These are phyloP conservation scores for Drosophila albomicans DNA, from an alignment of 1,140 invertebrate genomes.

Conservation along the genomic window DNA sequence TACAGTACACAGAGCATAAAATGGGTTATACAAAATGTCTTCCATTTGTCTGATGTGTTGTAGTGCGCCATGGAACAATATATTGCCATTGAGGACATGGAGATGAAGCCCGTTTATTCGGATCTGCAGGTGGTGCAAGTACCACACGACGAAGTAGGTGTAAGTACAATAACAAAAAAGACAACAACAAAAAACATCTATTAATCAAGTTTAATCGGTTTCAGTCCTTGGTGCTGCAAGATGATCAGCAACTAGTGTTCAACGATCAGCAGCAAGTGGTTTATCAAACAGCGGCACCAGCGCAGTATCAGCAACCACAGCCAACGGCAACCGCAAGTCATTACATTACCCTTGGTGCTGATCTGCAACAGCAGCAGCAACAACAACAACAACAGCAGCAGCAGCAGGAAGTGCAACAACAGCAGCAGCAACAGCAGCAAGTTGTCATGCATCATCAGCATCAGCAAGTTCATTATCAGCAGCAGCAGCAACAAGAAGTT, in stretches of 20 bases:
- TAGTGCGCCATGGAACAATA: constrained; percentile 68
- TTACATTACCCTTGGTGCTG: constrained; percentile 69
- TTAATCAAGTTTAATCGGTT: constrained; percentile 24
- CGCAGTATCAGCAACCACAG: constrained; percentile 69
- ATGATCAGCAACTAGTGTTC: constrained; percentile 76
- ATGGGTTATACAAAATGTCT: constrained; percentile 9
- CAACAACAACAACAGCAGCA: constrained; percentile 75
- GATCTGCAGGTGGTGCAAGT: constrained; percentile 81
- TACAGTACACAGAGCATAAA: neutral
- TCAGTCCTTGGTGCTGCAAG: constrained; percentile 71
- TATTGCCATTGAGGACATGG: constrained; percentile 63
- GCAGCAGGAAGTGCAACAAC: constrained; percentile 63
- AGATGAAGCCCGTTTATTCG: constrained; percentile 69
- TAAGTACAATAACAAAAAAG: constrained; percentile 48
- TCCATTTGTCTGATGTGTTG: neutral
- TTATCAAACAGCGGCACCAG: constrained; percentile 71
- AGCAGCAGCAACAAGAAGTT: constrained; percentile 53
- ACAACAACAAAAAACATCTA: constrained; percentile 3
- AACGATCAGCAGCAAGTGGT: constrained; percentile 82
- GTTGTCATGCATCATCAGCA: constrained; percentile 70
- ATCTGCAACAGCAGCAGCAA: constrained; percentile 72
- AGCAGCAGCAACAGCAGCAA: constrained; percentile 65
- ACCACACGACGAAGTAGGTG: constrained; percentile 75
- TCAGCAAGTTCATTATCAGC: constrained; percentile 67
- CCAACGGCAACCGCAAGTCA: constrained; percentile 65